Evolutionary conservation across 1,140 invertebrate genomes (phyloP), one percentile per base, ranked within the genome.

Genomic region (Chironomus striatipennis): DNA sequence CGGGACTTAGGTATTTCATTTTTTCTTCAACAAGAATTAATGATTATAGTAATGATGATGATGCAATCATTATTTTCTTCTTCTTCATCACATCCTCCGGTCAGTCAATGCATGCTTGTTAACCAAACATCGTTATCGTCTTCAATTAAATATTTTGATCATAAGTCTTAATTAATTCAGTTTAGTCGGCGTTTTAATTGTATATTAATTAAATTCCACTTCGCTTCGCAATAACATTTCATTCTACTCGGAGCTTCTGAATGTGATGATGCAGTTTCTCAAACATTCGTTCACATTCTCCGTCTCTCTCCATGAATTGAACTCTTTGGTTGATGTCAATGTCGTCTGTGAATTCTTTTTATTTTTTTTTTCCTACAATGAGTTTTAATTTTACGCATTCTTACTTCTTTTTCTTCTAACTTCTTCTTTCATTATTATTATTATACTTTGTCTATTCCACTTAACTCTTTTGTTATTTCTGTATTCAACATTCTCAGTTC

Each of bases 331-430:
- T 47, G 43, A 47, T 47, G 43, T 47, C 43, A 47, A 47, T 47
- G 43, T 47, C 43, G 43, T 47, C 43, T 47, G 43, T 10, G 43
- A 47, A n/a, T 57, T 57, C n/a, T 10, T 15, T 5, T 57, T 15
- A 15, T 57, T 15, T 1, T 57, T n/a, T 57, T 57, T n/a, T 57
- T 57, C 12, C 47, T 10, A 57, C 47, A 57, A 57, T 57, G 47
- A 57, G 47, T 57, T 57, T 57, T n/a, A 34, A 47, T 47, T 47
- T 47, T 47, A 57, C 47, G 12, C 47, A 57, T 57, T 57, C 43
- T 57, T 57, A 57, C 47, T 57, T 57, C 47, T 57, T 57, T n/a
- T 57, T 57, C 47, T n/a, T 57, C n/a, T 57, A 47, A 57, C 47
- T 57, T 57, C n/a, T 57, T 34, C 24, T 34, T 34, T 34, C 24